These are phyloP conservation scores for Artibeus lituratus DNA, from an alignment of 2,797 vertebrate species.

Conservation along the genomic window DNA sequence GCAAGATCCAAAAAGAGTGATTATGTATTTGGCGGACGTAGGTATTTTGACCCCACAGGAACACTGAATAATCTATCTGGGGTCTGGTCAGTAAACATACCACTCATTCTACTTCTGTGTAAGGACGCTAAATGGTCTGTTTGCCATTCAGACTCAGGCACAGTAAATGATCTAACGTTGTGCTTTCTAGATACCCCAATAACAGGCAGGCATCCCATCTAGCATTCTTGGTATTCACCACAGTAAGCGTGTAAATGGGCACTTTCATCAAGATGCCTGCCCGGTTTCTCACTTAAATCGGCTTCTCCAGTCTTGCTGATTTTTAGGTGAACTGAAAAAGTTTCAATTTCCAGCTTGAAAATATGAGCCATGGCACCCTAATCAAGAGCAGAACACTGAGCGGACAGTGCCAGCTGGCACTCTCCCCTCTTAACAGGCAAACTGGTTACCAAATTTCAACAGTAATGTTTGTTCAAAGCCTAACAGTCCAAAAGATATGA, in stretches of 20 bases:
- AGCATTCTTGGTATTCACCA: background rate
- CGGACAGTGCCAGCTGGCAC: background rate
- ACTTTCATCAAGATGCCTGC: background rate
- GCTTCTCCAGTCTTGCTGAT: slow-evolving; percentile 12
- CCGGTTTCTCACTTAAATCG: slow-evolving; percentile 41
- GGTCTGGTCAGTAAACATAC: background rate
- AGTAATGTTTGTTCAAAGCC: background rate
- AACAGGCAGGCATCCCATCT: background rate
- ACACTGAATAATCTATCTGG: background rate
- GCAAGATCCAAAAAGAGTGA: background rate
- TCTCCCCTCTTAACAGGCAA: background rate
- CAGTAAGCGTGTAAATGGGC: background rate
- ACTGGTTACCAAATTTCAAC: background rate
- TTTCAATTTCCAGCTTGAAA: slow-evolving; percentile 25
- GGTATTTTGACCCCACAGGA: slow-evolving; percentile 8
- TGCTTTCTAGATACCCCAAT: background rate
- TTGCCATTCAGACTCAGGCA: background rate
- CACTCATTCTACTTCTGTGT: background rate
- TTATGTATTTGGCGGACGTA: background rate
- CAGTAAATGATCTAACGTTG: background rate
- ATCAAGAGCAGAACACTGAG: background rate
- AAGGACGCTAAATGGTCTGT: background rate
- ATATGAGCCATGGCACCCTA: background rate
- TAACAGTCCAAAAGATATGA: background rate
- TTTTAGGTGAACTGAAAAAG: slow-evolving; percentile 24